These are phyloP conservation scores for Argyresthia albistria DNA, from an alignment of 2,888 invertebrate genomes.

Conservation along the genomic window DNA sequence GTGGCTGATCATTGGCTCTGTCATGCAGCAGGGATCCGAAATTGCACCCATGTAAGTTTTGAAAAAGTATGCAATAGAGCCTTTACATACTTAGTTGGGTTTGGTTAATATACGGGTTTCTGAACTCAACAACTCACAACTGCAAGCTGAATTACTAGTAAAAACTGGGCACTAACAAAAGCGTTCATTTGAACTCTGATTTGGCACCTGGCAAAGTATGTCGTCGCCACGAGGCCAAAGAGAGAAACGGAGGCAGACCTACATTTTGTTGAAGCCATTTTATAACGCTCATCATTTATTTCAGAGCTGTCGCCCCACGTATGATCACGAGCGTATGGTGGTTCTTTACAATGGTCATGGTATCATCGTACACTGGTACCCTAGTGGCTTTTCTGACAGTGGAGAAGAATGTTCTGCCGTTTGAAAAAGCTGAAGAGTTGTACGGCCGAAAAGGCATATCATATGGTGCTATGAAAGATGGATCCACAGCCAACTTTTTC, in stretches of 20 bases:
- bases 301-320: slow-evolving; percentile 88
- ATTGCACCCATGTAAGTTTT: slow-evolving; percentile 83
- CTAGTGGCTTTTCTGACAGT: slow-evolving; percentile 91
- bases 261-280: too few relatives aligned
- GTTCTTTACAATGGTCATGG: slow-evolving; percentile 91
- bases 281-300: neutral
- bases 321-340: slow-evolving; percentile 91
- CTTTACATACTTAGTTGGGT: too few relatives aligned
- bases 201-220: too few relatives aligned
- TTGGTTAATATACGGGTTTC: too few relatives aligned
- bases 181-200: too few relatives aligned
- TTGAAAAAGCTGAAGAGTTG: slow-evolving; percentile 86
- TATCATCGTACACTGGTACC: slow-evolving; percentile 91
- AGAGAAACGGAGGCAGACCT: too few relatives aligned
- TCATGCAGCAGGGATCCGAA: slow-evolving; percentile 92
- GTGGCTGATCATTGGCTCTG: slow-evolving; percentile 90
- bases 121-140: too few relatives aligned
- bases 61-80: too few relatives aligned
- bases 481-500: slow-evolving; percentile 91
- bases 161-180: too few relatives aligned
- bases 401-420: slow-evolving; percentile 78
- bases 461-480: slow-evolving; percentile 86
- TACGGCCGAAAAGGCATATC: slow-evolving; percentile 83
- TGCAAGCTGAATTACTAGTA: too few relatives aligned
- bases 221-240: too few relatives aligned